A percentile compares a stretch with the other conserved stretches of the same genome.
phyloP scores from a whole-genome alignment of 1,140 invertebrate species.

The Apis florea region DNA sequence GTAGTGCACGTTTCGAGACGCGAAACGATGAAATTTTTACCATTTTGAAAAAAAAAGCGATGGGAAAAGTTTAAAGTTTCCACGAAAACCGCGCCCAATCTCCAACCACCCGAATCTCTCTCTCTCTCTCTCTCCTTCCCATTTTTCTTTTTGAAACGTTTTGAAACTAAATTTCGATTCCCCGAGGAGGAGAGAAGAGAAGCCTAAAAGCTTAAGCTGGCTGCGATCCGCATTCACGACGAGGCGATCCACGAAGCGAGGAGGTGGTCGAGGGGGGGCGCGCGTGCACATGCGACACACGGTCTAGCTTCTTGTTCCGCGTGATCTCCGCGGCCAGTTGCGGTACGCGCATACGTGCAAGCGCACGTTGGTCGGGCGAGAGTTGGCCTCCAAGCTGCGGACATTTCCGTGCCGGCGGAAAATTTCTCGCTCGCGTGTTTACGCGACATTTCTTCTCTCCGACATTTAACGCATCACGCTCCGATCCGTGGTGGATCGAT shows the following conservation, averaged over 20 bases:
- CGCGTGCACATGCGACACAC: slow-evolving; percentile 56
- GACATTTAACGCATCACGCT: neutral
- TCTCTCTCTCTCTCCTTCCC: too few species aligned
- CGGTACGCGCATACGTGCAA: slow-evolving; percentile 61
- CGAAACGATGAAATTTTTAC: too few species aligned
- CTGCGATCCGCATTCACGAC: neutral
- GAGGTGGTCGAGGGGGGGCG: slow-evolving; percentile 6
- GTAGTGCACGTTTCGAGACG: too few species aligned
- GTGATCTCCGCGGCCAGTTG: slow-evolving; percentile 53
- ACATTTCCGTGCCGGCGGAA: slow-evolving; percentile 13
- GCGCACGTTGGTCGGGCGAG: slow-evolving; percentile 51
- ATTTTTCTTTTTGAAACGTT: too few species aligned
- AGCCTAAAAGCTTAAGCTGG: neutral
- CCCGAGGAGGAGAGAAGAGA: neutral
- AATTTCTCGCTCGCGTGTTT: neutral
- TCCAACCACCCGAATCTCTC: too few species aligned
- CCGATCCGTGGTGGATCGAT: too few species aligned
- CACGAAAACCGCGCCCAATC: too few species aligned
- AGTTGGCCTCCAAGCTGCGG: neutral
- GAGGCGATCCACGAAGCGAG: neutral
- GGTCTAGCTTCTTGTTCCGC: slow-evolving; percentile 44
- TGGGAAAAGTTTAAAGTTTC: too few species aligned
- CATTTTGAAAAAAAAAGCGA: too few species aligned
- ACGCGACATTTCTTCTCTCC: neutral
- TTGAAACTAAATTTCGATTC: neutral